A percentile compares a stretch with the other conserved stretches of the same genome.
phyloP scores from a whole-genome alignment of 2,113 vertebrate species.

The Mormyrus lacerda region DNA sequence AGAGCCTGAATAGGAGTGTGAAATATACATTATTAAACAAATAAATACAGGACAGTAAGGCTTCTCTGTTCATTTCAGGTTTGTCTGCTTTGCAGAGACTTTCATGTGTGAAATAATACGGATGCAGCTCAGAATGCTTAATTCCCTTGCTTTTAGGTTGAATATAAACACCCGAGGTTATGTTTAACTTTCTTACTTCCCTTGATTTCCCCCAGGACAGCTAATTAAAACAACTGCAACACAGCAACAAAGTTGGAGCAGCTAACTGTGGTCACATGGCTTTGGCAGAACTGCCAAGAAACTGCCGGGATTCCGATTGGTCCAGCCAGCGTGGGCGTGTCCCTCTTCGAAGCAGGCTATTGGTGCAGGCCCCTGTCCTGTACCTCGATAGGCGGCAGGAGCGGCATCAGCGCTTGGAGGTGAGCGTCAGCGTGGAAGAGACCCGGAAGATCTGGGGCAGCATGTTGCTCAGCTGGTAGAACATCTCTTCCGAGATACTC shows the following conservation, averaged over 20 bases:
- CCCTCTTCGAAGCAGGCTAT: background rate
- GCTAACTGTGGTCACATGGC: background rate
- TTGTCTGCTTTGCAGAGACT: background rate
- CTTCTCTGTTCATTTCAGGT: background rate
- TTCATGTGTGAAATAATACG: background rate
- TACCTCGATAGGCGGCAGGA: background rate
- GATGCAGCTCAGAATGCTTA: background rate
- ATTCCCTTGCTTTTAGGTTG: background rate
- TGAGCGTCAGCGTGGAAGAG: slow-evolving; percentile 64
- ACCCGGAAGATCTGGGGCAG: slow-evolving; percentile 97
- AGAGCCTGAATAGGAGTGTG: background rate
- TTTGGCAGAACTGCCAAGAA: background rate
- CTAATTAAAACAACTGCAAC: background rate
- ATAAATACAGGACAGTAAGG: background rate
- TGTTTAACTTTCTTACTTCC: background rate
- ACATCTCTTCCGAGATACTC: slow-evolving; percentile 97
- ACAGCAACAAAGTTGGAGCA: background rate
- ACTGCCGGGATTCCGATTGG: slow-evolving; percentile 10
- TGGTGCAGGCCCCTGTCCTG: background rate
- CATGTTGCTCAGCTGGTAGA: slow-evolving; percentile 97
- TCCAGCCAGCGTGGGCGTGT: background rate
- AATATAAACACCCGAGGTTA: background rate
- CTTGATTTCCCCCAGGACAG: background rate
- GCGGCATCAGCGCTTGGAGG: slow-evolving; percentile 68
- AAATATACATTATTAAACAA: background rate